These are phyloP conservation scores for Drosophila prostipennis DNA, from an alignment of 2,888 invertebrate genomes.

Conservation along the genomic window DNA sequence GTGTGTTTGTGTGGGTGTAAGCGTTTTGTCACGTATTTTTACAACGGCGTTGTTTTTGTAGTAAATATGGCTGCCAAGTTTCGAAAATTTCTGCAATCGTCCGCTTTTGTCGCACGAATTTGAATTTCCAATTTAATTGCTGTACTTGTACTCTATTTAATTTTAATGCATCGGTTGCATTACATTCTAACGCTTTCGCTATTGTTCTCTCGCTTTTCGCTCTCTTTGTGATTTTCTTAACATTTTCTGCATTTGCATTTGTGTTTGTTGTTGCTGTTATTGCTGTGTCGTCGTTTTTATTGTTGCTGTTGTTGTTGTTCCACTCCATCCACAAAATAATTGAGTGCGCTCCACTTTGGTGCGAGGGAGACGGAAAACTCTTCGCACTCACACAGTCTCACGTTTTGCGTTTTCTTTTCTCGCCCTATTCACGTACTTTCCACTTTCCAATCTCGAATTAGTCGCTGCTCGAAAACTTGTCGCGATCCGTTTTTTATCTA, in stretches of 20 bases:
- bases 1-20: constrained; percentile 30
- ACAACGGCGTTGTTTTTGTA: constrained; percentile 58
- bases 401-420: constrained; percentile 60
- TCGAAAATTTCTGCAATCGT: constrained; percentile 49
- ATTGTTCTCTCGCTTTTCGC: constrained; percentile 37
- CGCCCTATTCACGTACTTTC: constrained; percentile 62
- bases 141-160: constrained; percentile 54
- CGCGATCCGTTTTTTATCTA: constrained; percentile 34
- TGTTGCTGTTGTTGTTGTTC: constrained; percentile 38
- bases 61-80: constrained; percentile 74
- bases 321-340: constrained; percentile 74
- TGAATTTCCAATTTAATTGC: constrained; percentile 73
- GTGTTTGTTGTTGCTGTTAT: constrained; percentile 13
- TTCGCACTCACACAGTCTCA: constrained; percentile 65
- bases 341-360: constrained; percentile 56
- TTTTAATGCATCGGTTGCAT: constrained; percentile 46
- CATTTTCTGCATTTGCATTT: constrained; percentile 36
- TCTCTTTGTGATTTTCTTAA: constrained; percentile 27
- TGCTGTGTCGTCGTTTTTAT: constrained; percentile 31
- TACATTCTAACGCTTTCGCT: constrained; percentile 43
- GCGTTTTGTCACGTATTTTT: constrained; percentile 70
- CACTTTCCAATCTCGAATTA: constrained; percentile 28
- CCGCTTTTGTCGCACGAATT: constrained; percentile 67
- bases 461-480: constrained; percentile 27
- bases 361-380: constrained; percentile 25